phyloP scores from a whole-genome alignment of 2,888 invertebrate genomes.

The Sarcophaga caerulescens region DNA sequence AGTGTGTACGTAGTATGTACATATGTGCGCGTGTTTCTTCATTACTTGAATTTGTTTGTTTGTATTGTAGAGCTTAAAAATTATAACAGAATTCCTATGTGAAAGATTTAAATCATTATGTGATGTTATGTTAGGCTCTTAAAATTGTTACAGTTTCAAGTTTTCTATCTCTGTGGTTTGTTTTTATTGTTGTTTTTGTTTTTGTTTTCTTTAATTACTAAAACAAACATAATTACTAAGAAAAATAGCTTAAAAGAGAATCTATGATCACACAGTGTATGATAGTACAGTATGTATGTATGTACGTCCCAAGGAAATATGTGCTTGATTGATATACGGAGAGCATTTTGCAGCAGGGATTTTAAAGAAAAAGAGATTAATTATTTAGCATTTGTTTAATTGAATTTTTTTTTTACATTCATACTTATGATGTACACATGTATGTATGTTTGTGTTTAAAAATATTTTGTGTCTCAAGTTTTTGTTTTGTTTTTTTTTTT shows the following conservation, averaged over 20 bases:
- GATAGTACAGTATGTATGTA: no score
- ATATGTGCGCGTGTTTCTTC: no score
- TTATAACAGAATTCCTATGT: slow-evolving; percentile 4
- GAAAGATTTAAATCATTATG: not conserved
- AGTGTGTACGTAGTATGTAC: no score
- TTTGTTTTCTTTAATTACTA: slow-evolving; percentile 45
- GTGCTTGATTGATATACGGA: no score
- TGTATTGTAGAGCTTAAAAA: slow-evolving; percentile 13
- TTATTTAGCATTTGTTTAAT: no score
- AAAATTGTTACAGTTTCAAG: slow-evolving; percentile 23
- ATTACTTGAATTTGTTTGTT: slow-evolving; percentile 11
- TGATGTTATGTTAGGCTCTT: not conserved
- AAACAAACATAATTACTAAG: slow-evolving; percentile 21
- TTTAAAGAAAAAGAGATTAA: no score
- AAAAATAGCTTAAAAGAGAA: not conserved
- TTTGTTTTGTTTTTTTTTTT: not conserved
- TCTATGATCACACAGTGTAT: not conserved
- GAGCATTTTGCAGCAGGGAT: no score
- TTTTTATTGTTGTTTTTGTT: not conserved
- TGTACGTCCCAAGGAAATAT: no score
- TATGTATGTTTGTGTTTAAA: not conserved
- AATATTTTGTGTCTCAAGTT: not conserved
- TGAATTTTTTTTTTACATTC: no score
- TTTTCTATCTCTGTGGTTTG: not conserved
- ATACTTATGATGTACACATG: not conserved